Evolutionary conservation across 2,797 vertebrate species (phyloP).

Genomic region (Muscicapa striata): DNA sequence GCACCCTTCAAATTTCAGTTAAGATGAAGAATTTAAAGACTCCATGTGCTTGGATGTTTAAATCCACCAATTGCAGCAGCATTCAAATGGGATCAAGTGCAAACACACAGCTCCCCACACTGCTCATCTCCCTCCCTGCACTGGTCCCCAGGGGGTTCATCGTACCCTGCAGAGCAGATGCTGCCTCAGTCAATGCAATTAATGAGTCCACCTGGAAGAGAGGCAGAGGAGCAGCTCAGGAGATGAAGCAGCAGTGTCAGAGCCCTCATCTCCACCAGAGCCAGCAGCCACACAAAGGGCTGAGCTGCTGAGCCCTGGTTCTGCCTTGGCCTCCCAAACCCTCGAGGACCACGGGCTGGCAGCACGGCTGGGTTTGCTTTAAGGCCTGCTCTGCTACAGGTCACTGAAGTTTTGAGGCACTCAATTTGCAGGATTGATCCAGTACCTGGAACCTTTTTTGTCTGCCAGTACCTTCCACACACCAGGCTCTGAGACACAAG

Average conservation of each 20-base stretch:
- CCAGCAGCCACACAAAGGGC: background rate
- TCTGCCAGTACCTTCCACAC: background rate
- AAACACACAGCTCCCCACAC: background rate
- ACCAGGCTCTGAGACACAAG: background rate
- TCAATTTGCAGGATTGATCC: background rate
- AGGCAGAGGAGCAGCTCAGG: background rate
- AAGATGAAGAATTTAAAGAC: background rate
- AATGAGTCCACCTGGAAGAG: slow-evolving; percentile 41
- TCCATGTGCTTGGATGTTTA: background rate
- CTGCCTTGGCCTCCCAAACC: background rate
- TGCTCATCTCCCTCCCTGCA: background rate
- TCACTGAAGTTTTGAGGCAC: background rate
- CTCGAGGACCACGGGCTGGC: background rate
- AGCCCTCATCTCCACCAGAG: background rate
- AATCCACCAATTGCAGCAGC: background rate
- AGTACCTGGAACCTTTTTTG: background rate
- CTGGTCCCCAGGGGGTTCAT: background rate
- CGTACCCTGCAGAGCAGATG: slow-evolving; percentile 8
- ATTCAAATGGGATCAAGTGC: background rate
- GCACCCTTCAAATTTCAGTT: background rate
- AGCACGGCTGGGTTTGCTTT: background rate
- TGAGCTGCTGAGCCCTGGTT: background rate
- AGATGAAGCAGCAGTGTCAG: background rate
- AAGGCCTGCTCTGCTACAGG: background rate
- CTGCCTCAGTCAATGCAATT: slow-evolving; percentile 17